phyloP scores from a whole-genome alignment of 2,797 vertebrate species.

The Amniataba percoides region DNA sequence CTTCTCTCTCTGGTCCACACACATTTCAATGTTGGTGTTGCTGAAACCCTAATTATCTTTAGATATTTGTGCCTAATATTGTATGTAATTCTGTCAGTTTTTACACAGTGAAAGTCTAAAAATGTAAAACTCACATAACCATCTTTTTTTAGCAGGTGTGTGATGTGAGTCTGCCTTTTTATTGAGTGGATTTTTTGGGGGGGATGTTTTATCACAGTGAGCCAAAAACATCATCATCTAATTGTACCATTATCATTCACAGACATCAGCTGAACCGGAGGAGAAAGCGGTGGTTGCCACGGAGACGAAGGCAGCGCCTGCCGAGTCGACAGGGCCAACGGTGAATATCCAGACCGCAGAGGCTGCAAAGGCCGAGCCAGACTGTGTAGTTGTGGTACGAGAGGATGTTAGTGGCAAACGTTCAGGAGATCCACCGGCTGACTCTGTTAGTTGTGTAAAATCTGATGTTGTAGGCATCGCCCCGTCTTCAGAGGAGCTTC shows the following conservation, averaged over 20 bases:
- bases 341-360: constrained; percentile 79
- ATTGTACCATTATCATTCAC: constrained; percentile 81
- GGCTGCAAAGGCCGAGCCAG: constrained; percentile 35
- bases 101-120: not conserved
- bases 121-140: not conserved
- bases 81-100: constrained; percentile 6
- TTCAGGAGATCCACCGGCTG: constrained; percentile 11
- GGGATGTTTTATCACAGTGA: not conserved
- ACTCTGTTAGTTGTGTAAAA: constrained; percentile 5
- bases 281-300: constrained; percentile 69
- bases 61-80: not conserved
- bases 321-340: constrained; percentile 83
- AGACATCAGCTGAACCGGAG: constrained; percentile 86
- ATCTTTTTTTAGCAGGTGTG: constrained; percentile 34
- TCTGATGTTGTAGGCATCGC: not conserved
- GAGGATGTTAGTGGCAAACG: not conserved
- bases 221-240: constrained; percentile 24
- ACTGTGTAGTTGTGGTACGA: not conserved
- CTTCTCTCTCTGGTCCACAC: constrained; percentile 75
- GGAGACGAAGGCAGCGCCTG: constrained; percentile 83
- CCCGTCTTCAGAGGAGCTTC: constrained; percentile 1
- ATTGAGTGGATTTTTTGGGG: not conserved
- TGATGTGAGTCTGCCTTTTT: constrained; percentile 20
- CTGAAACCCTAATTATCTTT: constrained; percentile 12
- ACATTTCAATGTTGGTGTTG: not conserved